Evolutionary conservation across 2,888 invertebrate species (phyloP).

Genomic region (Panopea generosa): DNA sequence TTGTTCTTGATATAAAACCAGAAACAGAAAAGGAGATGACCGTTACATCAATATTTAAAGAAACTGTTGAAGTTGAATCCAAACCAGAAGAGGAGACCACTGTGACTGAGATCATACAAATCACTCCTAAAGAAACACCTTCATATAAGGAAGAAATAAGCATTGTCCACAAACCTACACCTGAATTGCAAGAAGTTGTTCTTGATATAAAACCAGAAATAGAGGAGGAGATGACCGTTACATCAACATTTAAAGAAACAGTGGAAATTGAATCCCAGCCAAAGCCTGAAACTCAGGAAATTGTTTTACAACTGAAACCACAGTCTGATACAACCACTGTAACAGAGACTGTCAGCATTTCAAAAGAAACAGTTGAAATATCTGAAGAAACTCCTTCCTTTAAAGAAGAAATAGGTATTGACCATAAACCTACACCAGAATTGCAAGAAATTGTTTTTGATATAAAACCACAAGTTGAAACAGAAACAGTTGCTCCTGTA

Average conservation of each 20-base stretch:
- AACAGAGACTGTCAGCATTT: background rate
- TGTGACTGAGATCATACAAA: background rate
- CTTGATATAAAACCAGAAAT: conserved; percentile 34
- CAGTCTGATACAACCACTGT: conserved; percentile 1
- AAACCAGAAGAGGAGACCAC: conserved; percentile 7
- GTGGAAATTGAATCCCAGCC: conserved; percentile 38
- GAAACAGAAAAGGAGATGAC: background rate
- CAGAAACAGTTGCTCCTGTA: conserved; percentile 54
- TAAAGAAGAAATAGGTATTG: conserved; percentile 28
- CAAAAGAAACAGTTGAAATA: conserved; percentile 2
- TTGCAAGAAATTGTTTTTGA: conserved; percentile 6
- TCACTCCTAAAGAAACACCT: background rate
- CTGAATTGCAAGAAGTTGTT: conserved; percentile 34
- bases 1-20: conserved; percentile 34
- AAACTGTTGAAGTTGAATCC: background rate
- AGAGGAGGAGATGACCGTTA: background rate
- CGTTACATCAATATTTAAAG: background rate
- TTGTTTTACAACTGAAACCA: conserved; percentile 51
- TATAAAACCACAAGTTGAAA: conserved; percentile 21
- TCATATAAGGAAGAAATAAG: conserved; percentile 8
- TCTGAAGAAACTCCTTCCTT: background rate
- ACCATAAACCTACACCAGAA: conserved; percentile 28
- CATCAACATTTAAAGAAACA: conserved; percentile 15
- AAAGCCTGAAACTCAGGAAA: conserved; percentile 40
- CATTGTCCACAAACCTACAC: conserved; percentile 8